Evolutionary conservation across 2,888 invertebrate species (phyloP).

Genomic region (Sminthurides aquaticus): DNA sequence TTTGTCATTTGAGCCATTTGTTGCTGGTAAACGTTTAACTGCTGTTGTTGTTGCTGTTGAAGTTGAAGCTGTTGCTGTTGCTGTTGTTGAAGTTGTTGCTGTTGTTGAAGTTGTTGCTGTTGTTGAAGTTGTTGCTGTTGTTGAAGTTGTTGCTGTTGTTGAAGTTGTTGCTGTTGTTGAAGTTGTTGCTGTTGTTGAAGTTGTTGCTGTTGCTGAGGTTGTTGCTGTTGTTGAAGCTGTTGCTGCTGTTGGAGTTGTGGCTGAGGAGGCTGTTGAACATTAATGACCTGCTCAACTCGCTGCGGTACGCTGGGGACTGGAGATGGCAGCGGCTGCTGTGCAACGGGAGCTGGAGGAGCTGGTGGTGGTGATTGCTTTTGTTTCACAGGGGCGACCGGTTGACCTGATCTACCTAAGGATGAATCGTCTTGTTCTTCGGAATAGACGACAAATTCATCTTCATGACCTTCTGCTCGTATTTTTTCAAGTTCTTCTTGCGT

Average conservation of each 20-base stretch:
- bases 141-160: not conserved
- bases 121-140: not conserved
- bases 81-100: not conserved
- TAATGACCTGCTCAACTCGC: not conserved
- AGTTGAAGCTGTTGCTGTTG: not conserved
- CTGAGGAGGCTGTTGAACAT: not conserved
- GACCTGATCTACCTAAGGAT: not conserved
- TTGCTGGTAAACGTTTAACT: conserved; percentile 1
- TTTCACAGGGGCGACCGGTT: not conserved
- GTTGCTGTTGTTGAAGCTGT: not conserved
- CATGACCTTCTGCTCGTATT: conserved; percentile 37
- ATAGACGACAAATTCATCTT: conserved; percentile 35
- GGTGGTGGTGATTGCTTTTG: not conserved
- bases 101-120: conserved; percentile 4
- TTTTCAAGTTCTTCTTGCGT: conserved; percentile 41
- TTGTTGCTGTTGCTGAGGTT: not conserved
- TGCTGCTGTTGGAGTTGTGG: not conserved
- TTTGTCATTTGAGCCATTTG: not conserved
- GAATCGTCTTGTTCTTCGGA: conserved; percentile 25
- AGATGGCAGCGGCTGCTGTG: not conserved
- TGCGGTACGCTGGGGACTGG: not conserved
- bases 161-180: not conserved
- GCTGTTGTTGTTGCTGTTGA: conserved; percentile 10
- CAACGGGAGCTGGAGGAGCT: not conserved
- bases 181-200: not conserved